These are phyloP conservation scores for Dipodomys ordii DNA, from an alignment of 2,113 vertebrate species.

Conservation along the genomic window DNA sequence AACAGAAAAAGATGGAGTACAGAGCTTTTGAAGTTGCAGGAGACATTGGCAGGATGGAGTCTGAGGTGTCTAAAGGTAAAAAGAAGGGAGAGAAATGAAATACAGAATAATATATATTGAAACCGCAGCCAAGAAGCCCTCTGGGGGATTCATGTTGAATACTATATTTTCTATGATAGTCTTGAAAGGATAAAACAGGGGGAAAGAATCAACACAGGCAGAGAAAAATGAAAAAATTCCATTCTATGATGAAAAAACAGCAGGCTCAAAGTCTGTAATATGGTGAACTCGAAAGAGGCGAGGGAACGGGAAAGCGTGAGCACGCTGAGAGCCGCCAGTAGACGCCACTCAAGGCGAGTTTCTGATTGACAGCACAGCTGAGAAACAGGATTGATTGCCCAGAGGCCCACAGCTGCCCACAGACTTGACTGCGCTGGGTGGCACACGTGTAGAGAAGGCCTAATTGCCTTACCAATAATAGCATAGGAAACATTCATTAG, in stretches of 20 bases:
- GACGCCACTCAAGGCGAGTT: slow-evolving; percentile 45
- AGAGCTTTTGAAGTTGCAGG: not conserved
- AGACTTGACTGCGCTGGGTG: not conserved
- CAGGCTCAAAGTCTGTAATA: slow-evolving; percentile 61
- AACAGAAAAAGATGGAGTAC: not conserved
- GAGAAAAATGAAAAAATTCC: slow-evolving; percentile 75
- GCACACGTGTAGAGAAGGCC: not conserved
- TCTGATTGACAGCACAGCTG: slow-evolving; percentile 60
- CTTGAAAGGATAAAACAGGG: slow-evolving; percentile 70
- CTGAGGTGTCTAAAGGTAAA: not conserved
- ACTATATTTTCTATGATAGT: slow-evolving; percentile 65
- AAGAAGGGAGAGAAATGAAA: not conserved
- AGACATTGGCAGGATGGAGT: not conserved
- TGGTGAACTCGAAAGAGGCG: slow-evolving; percentile 2
- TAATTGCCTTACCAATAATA: slow-evolving; percentile 20
- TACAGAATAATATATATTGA: slow-evolving; percentile 46
- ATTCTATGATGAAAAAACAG: slow-evolving; percentile 70
- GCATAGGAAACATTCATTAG: slow-evolving; percentile 48
- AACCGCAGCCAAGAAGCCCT: slow-evolving; percentile 17
- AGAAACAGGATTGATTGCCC: slow-evolving; percentile 61
- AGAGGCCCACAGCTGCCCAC: not conserved
- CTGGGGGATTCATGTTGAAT: slow-evolving; percentile 57
- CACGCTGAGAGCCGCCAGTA: slow-evolving; percentile 35
- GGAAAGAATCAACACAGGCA: slow-evolving; percentile 62
- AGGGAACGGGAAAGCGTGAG: not conserved